Evolutionary conservation across 2,797 vertebrate genomes (phyloP), one percentile per base, ranked within the genome.

Genomic region (Astyanax mexicanus): DNA sequence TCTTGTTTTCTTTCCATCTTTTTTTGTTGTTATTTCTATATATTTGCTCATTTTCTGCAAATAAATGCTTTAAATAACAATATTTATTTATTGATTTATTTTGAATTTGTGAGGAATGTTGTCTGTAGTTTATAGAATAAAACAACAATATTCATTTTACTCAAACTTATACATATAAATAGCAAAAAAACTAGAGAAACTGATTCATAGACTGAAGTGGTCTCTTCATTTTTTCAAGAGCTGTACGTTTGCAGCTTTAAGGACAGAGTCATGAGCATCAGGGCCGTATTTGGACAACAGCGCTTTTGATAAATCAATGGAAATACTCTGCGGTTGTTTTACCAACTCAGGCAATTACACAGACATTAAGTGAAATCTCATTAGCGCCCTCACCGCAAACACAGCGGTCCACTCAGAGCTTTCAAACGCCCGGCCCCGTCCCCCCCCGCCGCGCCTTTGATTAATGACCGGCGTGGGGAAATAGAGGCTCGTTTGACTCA

Each of bases 401-500:
- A 44, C 61, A 62, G 25, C 80, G 66, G 62, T 35, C 45, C 27
- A 44, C 66, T 70, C 17, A 42, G 35, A 65, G 74, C 68, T 45
- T 58, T 60, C 73, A 72, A 55, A 72, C 38, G 64, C 25, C 11
- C 21, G 38, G 25, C 25, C 38, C 45, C 54, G 29, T 72, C 25
- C 62, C 60, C 60, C 49, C 32, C 25, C 38, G 19, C 19, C 17
- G 27, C 45, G 15, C 61, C 32, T 72, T 57, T 74, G 74, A 84
- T 79, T 79, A 77, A 81, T 69, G 67, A 68, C 44, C 54, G 42
- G 29, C 23, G 12, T 52, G 77, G 74, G 62, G 70, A 76, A 57
- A 10, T 38, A 75, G 61, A 44, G 67, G 74, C 57, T 76, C 74
- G 23, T 70, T 62, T 62, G 67, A 55, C 74, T 70, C 67, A 3